phyloP scores from a whole-genome alignment of 2,888 invertebrate genomes.

The Linnaemya vulpina region DNA sequence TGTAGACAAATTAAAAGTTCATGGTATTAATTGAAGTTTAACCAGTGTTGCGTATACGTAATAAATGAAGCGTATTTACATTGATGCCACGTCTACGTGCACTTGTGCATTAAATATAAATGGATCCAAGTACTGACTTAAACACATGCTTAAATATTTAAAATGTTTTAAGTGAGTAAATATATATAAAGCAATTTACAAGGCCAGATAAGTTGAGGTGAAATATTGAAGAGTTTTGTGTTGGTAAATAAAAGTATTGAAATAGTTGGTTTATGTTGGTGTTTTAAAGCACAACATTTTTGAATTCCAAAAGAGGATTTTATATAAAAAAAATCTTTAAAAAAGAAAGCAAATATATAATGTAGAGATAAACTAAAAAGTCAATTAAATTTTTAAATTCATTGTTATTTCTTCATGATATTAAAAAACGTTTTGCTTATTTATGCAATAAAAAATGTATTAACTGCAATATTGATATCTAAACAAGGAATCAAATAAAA shows the following conservation, averaged over 20 bases:
- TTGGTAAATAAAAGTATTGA: background rate
- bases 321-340: too few relatives aligned
- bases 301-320: too few relatives aligned
- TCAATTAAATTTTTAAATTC: too few relatives aligned
- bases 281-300: too few relatives aligned
- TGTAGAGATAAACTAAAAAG: too few relatives aligned
- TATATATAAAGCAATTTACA: background rate
- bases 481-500: too few relatives aligned
- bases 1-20: slow-evolving; percentile 76
- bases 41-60: slow-evolving; percentile 55
- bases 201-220: background rate
- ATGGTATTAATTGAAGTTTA: slow-evolving; percentile 80
- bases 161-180: slow-evolving; percentile 4
- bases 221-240: background rate
- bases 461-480: too few relatives aligned
- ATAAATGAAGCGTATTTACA: slow-evolving; percentile 54
- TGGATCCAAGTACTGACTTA: slow-evolving; percentile 1
- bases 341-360: too few relatives aligned
- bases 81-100: slow-evolving; percentile 25
- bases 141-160: slow-evolving; percentile 33
- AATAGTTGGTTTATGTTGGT: too few relatives aligned
- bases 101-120: slow-evolving; percentile 11
- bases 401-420: too few relatives aligned
- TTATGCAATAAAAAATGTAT: too few relatives aligned
- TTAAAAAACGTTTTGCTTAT: too few relatives aligned